Base-by-base conservation (phyloP, 2,113 vertebrate genomes). In the Cairina moschata region DNA sequence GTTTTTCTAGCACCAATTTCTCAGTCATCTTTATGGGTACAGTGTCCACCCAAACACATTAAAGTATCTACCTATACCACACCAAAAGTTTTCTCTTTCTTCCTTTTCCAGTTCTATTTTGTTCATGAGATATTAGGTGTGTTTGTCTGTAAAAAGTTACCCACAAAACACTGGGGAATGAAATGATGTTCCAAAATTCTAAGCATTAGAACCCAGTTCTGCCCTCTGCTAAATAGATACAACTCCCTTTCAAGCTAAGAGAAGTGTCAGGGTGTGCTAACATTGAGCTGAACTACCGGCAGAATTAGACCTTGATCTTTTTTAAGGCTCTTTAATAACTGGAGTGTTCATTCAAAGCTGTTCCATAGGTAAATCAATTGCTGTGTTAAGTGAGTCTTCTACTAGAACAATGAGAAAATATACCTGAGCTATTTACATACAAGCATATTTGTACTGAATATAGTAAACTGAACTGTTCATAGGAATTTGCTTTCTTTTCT, bases 311-410 rank as follows among this genome's bases (percentile, higher is more conserved):
- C 28, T 38, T 50, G 22, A 80, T 88, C 48, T 68, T 95, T 83
- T 96, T 83, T 95, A 94, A 73, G 60, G 48, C 17, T 96, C 32
- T 65, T 93, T 95, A 92, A 86, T 96, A 94, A 83, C 80, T 79
- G 36, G 38, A 93, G 31, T 90, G 79, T 62, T 96, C 96, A 95
- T 96, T 93, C 79, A 91, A 92, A 96, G 95, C 22, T 88, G n/a
- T 90, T 94, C 58, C 81, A 83, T 71, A 94, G 91, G 73, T 96
- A 97, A 97, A 96, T 92, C 65, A 90, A 90, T 94, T 95, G 84
- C 36, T 75, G 18, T 81, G 86, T 94, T 96, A 92, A 96, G 81
- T 63, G 83, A 91, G 26, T 50, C 65, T 92, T 82, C 62, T 74
- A 79, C 90, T 86, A 92, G 85, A 95, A 72, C 28, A 94, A 76